phyloP scores from a whole-genome alignment of 2,113 vertebrate genomes.

The Notothenia coriiceps region DNA sequence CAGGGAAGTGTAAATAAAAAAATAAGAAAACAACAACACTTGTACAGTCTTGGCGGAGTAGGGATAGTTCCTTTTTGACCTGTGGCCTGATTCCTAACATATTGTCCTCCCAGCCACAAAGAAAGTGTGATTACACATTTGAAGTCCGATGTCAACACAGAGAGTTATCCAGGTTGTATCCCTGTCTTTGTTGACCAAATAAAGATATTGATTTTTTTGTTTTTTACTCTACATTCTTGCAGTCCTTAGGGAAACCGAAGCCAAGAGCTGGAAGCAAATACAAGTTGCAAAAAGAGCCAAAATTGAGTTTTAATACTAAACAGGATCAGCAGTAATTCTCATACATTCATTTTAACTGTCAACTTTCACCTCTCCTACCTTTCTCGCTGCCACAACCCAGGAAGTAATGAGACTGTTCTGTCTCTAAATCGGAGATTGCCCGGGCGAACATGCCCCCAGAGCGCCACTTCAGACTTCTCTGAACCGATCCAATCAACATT shows the following conservation, averaged over 20 bases:
- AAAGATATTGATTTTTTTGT: neutral
- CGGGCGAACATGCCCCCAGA: constrained; percentile 57
- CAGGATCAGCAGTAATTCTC: neutral
- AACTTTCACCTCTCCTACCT: constrained; percentile 16
- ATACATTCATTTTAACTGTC: constrained; percentile 30
- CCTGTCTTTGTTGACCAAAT: neutral
- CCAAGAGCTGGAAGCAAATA: neutral
- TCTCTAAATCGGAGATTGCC: constrained; percentile 73
- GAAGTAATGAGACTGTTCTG: constrained; percentile 73
- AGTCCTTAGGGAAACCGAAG: neutral
- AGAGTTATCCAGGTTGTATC: no score
- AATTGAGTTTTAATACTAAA: constrained; percentile 6
- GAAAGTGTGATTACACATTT: neutral
- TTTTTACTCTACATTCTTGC: neutral
- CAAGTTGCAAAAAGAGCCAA: constrained; percentile 14
- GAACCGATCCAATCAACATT: constrained; percentile 54
- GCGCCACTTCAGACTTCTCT: constrained; percentile 50
- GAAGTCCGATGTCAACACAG: neutral
- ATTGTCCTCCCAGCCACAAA: neutral
- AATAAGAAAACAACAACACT: neutral
- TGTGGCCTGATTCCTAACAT: neutral
- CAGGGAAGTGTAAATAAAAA: neutral
- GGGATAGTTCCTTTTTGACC: neutral
- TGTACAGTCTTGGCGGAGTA: neutral
- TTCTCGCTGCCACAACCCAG: constrained; percentile 34